Conservation (phyloP, 2,113 vertebrate species). For the Sakesphorus luctuosus region DNA sequence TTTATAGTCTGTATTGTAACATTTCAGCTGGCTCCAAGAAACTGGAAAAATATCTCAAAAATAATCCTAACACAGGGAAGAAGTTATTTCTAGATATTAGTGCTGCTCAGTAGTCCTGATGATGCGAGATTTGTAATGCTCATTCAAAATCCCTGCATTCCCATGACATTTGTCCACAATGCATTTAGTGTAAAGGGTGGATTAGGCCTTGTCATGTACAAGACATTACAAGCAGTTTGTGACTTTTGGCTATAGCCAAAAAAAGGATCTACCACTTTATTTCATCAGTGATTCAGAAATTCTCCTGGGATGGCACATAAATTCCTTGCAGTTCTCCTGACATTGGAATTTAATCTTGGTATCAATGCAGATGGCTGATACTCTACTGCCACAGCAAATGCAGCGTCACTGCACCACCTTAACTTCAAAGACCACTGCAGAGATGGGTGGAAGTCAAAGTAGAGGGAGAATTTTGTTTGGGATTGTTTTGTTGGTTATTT, state of each 20-base stretch:
- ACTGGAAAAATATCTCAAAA: not conserved
- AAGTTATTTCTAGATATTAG: not conserved
- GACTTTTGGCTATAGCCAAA: not conserved
- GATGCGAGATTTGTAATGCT: not conserved
- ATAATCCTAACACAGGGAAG: not conserved
- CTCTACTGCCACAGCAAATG: not conserved
- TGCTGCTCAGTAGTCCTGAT: not conserved
- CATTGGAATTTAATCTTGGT: not conserved
- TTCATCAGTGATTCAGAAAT: not conserved
- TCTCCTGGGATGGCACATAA: not conserved
- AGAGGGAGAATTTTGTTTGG: not conserved
- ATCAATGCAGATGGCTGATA: not conserved
- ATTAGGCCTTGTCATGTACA: not conserved
- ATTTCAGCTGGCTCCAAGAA: not conserved
- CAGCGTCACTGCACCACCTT: not conserved
- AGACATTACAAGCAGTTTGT: not conserved
- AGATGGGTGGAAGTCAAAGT: not conserved
- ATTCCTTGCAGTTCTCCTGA: slow-evolving; percentile 8
- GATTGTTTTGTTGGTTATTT: not conserved
- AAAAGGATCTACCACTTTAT: not conserved
- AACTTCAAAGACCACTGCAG: not conserved
- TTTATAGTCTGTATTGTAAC: not conserved
- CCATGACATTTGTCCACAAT: not conserved
- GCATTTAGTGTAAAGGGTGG: not conserved
- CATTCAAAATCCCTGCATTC: not conserved